These are phyloP conservation scores for Philopotamus ludificatus DNA, from an alignment of 1,140 invertebrate species.

Conservation along the genomic window DNA sequence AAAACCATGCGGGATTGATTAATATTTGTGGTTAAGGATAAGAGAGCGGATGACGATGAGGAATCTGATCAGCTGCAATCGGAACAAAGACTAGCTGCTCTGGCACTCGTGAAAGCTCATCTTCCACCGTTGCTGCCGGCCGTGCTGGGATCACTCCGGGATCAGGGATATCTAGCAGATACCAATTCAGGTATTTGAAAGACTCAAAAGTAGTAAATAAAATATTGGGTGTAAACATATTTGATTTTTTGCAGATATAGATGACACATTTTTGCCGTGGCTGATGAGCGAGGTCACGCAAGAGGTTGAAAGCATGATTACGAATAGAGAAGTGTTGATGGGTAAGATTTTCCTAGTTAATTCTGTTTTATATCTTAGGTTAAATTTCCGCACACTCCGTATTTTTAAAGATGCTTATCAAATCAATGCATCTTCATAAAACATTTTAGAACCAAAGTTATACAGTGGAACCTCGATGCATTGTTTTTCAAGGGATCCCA, in stretches of 20 bases:
- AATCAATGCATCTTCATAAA: no score
- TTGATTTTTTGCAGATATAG: constrained; percentile 59
- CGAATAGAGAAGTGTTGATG: constrained; percentile 74
- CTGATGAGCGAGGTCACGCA: constrained; percentile 76
- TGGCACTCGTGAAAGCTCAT: constrained; percentile 78
- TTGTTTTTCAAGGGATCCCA: no score
- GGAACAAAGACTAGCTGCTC: constrained; percentile 71
- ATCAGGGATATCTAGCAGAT: constrained; percentile 70
- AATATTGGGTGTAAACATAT: not conserved
- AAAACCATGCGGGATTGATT: not conserved
- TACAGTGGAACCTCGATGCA: no score
- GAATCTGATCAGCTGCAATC: constrained; percentile 38
- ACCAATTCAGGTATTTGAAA: constrained; percentile 11
- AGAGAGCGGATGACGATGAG: constrained; percentile 14
- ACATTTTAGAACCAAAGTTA: no score
- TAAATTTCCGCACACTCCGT: not conserved
- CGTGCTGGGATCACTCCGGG: constrained; percentile 75
- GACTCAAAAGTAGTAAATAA: not conserved
- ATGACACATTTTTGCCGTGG: constrained; percentile 86
- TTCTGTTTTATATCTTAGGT: not conserved
- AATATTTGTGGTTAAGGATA: not conserved
- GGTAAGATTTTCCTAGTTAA: constrained; percentile 55
- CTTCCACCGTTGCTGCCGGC: constrained; percentile 80
- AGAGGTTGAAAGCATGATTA: constrained; percentile 75
- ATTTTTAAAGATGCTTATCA: no score